phyloP scores from a whole-genome alignment of 2,113 vertebrate genomes.

The Camelus dromedarius region DNA sequence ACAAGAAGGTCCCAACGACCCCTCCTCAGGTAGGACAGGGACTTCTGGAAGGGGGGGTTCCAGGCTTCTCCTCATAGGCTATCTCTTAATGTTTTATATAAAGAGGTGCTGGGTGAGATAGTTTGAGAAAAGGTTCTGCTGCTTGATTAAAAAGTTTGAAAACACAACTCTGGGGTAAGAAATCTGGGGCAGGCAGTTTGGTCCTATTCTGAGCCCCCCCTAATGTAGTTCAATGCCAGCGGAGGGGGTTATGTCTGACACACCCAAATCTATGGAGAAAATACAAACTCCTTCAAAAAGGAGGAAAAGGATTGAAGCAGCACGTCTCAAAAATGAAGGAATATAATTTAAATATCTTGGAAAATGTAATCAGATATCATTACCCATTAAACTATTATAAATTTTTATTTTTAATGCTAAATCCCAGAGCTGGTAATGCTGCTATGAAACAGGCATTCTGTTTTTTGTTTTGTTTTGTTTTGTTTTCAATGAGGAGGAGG shows the following conservation, averaged over 20 bases:
- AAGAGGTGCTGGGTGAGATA: not conserved
- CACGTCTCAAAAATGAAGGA: not conserved
- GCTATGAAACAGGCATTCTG: conserved; percentile 39
- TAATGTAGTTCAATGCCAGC: not conserved
- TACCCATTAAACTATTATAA: not conserved
- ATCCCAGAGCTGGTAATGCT: conserved; percentile 1
- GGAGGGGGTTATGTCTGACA: not conserved
- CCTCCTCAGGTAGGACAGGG: conserved; percentile 63
- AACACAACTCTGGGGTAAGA: not conserved
- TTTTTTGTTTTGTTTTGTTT: too few relatives aligned
- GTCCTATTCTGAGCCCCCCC: not conserved
- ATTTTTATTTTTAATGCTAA: not conserved
- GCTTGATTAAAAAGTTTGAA: conserved; percentile 42
- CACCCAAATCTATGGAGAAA: not conserved
- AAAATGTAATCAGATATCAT: conserved; percentile 25
- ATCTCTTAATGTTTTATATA: not conserved
- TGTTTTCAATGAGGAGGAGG: too few relatives aligned
- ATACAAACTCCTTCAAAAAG: not conserved
- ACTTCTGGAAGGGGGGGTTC: not conserved
- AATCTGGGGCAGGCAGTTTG: not conserved
- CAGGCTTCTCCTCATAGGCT: not conserved
- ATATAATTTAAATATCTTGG: not conserved
- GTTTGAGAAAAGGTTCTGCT: conserved; percentile 40
- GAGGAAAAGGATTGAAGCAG: not conserved
- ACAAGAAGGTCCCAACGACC: not conserved